A percentile compares a stretch with the other conserved stretches of the same genome.
Conservation (phyloP, 2,113 vertebrate genomes). For the Xenopus laevis region DNA sequence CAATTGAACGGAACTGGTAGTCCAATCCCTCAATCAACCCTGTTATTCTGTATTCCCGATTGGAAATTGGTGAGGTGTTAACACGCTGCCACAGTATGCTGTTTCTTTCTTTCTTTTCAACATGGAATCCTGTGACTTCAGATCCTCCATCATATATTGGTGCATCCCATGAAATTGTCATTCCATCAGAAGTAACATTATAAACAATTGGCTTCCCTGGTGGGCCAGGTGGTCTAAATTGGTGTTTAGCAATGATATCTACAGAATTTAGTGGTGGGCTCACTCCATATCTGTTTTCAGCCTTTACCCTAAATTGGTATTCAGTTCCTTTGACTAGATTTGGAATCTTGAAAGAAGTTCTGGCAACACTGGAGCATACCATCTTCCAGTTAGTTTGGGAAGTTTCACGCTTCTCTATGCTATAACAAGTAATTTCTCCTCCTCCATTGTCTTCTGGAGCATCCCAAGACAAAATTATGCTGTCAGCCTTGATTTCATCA, state of each 20-base stretch:
- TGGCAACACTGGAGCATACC: conserved; percentile 83
- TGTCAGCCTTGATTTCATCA: conserved; percentile 94
- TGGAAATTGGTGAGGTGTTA: conserved; percentile 78
- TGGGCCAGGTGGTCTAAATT: conserved; percentile 90
- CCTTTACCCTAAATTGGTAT: conserved; percentile 92
- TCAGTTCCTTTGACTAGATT: conserved; percentile 89
- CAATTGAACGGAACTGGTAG: conserved; percentile 91
- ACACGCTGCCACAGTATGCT: conserved; percentile 96
- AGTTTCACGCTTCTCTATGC: conserved; percentile 88
- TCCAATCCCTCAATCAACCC: conserved; percentile 89
- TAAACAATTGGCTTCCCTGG: conserved; percentile 91
- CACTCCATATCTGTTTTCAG: conserved; percentile 89
- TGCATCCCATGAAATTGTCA: conserved; percentile 93
- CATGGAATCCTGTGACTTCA: conserved; percentile 86
- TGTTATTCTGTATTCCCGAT: conserved; percentile 80
- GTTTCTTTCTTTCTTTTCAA: conserved; percentile 97
- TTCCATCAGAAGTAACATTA: conserved; percentile 92
- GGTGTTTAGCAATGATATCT: conserved; percentile 89
- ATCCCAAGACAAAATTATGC: conserved; percentile 90
- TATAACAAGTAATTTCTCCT: conserved; percentile 87
- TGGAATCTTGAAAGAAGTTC: conserved; percentile 81
- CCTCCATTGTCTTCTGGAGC: conserved; percentile 89
- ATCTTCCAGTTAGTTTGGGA: conserved; percentile 90
- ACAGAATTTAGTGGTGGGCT: conserved; percentile 84
- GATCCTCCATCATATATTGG: conserved; percentile 89